Conservation (phyloP, 2,113 vertebrate species). For the Neogale vison region DNA sequence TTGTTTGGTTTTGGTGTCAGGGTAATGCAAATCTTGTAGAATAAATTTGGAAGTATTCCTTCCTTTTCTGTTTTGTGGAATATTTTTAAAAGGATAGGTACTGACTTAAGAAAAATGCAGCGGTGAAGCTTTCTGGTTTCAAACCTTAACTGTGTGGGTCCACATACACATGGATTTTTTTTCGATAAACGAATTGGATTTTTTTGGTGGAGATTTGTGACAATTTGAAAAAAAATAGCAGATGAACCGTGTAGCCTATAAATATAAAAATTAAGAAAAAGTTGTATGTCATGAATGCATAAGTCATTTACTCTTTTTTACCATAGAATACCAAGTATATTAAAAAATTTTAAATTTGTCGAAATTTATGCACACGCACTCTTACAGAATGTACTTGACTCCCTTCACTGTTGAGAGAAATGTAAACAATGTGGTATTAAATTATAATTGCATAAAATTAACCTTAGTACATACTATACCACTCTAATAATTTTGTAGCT, state of each 20-base stretch:
- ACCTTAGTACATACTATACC: background rate
- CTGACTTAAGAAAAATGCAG: background rate
- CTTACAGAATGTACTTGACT: background rate
- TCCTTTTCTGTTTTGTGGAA: background rate
- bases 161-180: background rate
- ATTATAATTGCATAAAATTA: background rate
- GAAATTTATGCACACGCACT: background rate
- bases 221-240: background rate
- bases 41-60: background rate
- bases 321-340: background rate
- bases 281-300: background rate
- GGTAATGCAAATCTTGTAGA: background rate
- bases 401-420: background rate
- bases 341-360: background rate
- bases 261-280: background rate
- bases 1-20: background rate
- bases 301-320: background rate
- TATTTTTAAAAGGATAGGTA: background rate
- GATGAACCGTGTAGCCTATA: background rate
- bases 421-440: background rate
- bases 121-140: background rate
- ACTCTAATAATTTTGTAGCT: background rate
- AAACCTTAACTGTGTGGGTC: background rate
- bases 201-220: background rate
- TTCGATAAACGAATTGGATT: background rate